A percentile compares a stretch with the other conserved stretches of the same genome.
Conservation (phyloP, 2,797 vertebrate species). For the Microhierax caerulescens region DNA sequence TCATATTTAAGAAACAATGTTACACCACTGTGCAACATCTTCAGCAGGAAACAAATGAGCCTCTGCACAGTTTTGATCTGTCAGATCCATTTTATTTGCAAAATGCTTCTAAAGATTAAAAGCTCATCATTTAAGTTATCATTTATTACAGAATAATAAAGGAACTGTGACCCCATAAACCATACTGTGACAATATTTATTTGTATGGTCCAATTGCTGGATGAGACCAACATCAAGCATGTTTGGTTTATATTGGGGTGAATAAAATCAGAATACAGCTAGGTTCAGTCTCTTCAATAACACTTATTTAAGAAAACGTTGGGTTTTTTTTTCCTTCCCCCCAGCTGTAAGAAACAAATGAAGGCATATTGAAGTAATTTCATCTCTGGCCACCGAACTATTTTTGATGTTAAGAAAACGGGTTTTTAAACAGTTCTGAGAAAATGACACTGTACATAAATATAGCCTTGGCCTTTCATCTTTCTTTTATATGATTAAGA, state of each 20-base stretch:
- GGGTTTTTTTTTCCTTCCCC: background rate
- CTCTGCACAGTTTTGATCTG: background rate
- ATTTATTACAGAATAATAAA: background rate
- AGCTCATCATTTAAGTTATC: background rate
- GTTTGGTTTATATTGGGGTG: background rate
- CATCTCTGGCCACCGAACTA: background rate
- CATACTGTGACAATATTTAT: background rate
- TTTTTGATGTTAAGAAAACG: conserved; percentile 22
- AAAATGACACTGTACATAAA: conserved; percentile 41
- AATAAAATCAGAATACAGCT: background rate
- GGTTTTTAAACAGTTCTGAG: conserved; percentile 41
- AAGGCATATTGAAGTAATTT: conserved; percentile 9
- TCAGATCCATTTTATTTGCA: background rate
- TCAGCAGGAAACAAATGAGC: background rate
- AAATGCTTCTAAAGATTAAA: conserved; percentile 10
- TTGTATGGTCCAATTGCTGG: background rate
- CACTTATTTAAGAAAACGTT: background rate
- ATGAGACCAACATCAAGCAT: background rate
- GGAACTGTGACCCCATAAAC: background rate
- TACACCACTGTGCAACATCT: conserved; percentile 1
- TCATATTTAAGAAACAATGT: conserved; percentile 61
- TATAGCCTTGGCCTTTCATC: conserved; percentile 33
- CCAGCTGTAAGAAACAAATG: background rate
- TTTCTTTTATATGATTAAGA: conserved; percentile 65
- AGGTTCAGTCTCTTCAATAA: background rate